phyloP scores from a whole-genome alignment of 2,888 invertebrate species.

The Lithophane leautieri region DNA sequence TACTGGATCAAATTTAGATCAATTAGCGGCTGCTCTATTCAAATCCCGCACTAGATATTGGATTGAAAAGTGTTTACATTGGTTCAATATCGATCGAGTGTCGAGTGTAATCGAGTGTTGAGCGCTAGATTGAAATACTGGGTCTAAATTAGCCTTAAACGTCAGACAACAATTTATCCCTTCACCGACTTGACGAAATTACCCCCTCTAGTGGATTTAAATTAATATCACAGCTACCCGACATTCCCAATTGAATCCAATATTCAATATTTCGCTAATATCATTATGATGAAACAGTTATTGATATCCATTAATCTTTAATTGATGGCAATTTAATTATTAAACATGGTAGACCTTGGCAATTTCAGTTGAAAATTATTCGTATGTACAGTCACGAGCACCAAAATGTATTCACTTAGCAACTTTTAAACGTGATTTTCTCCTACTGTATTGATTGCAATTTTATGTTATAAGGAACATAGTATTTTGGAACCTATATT shows the following conservation, averaged over 20 bases:
- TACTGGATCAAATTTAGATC: not conserved
- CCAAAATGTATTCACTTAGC: no score
- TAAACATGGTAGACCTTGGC: constrained; percentile 19
- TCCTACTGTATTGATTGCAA: no score
- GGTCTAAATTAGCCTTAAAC: not conserved
- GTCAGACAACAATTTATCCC: not conserved
- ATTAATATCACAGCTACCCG: constrained; percentile 23
- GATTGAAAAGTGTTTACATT: not conserved
- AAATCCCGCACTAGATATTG: constrained; percentile 1
- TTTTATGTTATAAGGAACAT: no score
- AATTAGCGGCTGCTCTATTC: not conserved
- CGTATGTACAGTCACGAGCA: no score
- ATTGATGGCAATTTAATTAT: constrained; percentile 53
- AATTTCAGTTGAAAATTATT: constrained; percentile 34
- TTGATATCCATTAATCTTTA: constrained; percentile 44
- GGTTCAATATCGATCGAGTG: not conserved
- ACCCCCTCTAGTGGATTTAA: constrained; percentile 2
- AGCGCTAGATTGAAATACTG: not conserved
- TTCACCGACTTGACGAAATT: not conserved
- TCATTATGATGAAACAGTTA: constrained; percentile 29
- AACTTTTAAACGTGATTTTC: no score
- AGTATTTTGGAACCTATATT: no score
- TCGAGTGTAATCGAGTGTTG: no score
- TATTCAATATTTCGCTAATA: constrained; percentile 19
- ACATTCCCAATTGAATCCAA: constrained; percentile 12